Conservation (phyloP, 2,888 invertebrate species). For the Helicoverpa assulta region DNA sequence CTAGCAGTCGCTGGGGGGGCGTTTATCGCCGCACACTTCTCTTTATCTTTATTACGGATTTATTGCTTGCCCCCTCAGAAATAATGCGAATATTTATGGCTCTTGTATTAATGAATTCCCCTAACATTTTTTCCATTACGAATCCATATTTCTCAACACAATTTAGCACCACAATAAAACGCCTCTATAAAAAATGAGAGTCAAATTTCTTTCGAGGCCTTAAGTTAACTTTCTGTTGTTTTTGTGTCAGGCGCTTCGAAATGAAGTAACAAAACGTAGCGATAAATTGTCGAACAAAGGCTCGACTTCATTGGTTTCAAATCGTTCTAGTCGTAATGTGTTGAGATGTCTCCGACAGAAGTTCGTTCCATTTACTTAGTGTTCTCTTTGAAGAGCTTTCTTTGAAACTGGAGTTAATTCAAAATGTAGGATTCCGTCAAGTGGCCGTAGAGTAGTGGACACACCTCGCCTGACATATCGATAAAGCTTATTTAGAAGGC, state of each 20-base stretch:
- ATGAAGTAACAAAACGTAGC: conserved; percentile 63
- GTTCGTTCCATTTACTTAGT: conserved; percentile 69
- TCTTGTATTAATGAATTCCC: conserved; percentile 79
- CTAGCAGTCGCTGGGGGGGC: conserved; percentile 65
- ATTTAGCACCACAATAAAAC: conserved; percentile 64
- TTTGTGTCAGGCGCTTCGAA: conserved; percentile 70
- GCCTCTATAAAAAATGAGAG: conserved; percentile 71
- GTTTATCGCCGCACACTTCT: conserved; percentile 73
- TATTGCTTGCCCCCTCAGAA: conserved; percentile 76
- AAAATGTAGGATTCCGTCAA: conserved; percentile 63
- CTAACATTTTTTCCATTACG: conserved; percentile 57
- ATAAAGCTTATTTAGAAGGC: conserved; percentile 45
- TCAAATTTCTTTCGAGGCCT: conserved; percentile 47
- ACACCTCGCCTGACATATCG: conserved; percentile 45
- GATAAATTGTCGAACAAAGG: conserved; percentile 67
- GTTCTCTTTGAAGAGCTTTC: conserved; percentile 62
- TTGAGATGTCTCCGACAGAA: conserved; percentile 67
- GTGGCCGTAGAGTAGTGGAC: conserved; percentile 49
- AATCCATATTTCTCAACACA: conserved; percentile 45
- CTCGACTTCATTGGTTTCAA: conserved; percentile 65
- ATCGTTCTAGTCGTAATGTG: conserved; percentile 63
- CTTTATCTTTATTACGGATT: conserved; percentile 81
- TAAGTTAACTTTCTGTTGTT: conserved; percentile 66
- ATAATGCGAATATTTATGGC: conserved; percentile 80
- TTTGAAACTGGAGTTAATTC: conserved; percentile 56